phyloP scores from a whole-genome alignment of 2,888 invertebrate species.

The Trichacis sp. region DNA sequence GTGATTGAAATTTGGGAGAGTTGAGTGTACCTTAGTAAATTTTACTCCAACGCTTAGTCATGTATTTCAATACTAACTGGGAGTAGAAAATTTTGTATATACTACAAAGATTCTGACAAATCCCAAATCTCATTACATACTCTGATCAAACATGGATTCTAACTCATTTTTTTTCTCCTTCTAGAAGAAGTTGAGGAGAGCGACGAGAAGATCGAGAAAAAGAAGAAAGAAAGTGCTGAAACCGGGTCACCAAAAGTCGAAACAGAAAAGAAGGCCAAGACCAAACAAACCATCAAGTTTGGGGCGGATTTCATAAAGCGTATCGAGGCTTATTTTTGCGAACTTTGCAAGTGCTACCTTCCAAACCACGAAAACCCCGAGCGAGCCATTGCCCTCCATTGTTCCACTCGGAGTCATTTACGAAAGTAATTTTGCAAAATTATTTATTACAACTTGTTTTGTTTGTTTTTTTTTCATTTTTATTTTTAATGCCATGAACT shows the following conservation, averaged over 20 bases:
- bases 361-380: conserved; percentile 75
- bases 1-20: no score
- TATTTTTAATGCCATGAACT: neutral
- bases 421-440: no score
- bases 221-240: conserved; percentile 71
- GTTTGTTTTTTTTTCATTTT: no score
- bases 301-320: conserved; percentile 84
- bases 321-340: conserved; percentile 84
- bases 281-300: conserved; percentile 78
- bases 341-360: conserved; percentile 82
- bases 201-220: conserved; percentile 74
- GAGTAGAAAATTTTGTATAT: no score
- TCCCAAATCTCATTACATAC: no score
- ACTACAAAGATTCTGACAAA: no score
- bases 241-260: conserved; percentile 60
- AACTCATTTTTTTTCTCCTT: neutral
- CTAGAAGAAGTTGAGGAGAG: conserved; percentile 68
- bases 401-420: conserved; percentile 81
- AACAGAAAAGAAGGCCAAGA: conserved; percentile 71
- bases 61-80: no score
- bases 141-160: neutral
- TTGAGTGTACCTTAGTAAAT: no score
- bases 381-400: conserved; percentile 78
- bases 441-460: no score
- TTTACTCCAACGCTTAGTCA: no score